Evolutionary conservation across 2,888 invertebrate species (phyloP).

Genomic region (Pinctada fucata): DNA sequence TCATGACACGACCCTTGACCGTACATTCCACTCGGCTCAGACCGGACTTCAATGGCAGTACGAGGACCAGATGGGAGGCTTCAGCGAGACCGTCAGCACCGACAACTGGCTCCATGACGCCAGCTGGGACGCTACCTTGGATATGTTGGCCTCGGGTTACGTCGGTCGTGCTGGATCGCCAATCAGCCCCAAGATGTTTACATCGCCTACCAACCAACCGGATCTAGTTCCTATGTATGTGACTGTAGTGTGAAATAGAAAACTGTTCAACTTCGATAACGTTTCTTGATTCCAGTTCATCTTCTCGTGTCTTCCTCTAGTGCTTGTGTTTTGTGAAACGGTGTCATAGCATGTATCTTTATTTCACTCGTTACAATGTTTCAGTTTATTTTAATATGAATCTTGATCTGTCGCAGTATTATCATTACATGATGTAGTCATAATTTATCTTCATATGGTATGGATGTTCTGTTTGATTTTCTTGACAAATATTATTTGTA

Average conservation of each 20-base stretch:
- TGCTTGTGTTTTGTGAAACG: too few relatives aligned
- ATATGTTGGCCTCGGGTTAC: constrained; percentile 20
- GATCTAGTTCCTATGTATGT: constrained; percentile 15
- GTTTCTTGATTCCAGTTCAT: not conserved
- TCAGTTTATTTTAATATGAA: too few relatives aligned
- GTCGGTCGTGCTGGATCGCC: constrained; percentile 10
- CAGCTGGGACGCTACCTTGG: constrained; percentile 19
- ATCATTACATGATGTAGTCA: too few relatives aligned
- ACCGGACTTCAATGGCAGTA: constrained; percentile 3
- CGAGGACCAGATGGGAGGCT: not conserved
- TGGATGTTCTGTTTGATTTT: too few relatives aligned
- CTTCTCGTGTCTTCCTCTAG: too few relatives aligned
- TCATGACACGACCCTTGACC: not conserved
- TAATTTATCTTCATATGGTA: too few relatives aligned
- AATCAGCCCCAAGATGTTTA: not conserved
- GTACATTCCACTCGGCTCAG: constrained; percentile 4
- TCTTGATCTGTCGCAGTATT: too few relatives aligned
- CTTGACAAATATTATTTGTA: too few relatives aligned
- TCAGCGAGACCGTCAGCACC: not conserved
- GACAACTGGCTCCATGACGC: constrained; percentile 20
- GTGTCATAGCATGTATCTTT: too few relatives aligned
- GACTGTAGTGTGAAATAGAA: constrained; percentile 10
- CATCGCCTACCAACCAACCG: not conserved
- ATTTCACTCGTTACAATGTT: too few relatives aligned
- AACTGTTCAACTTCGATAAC: not conserved